Base-by-base conservation (phyloP, 2,113 vertebrate genomes). In the Phyllostomus discolor region DNA sequence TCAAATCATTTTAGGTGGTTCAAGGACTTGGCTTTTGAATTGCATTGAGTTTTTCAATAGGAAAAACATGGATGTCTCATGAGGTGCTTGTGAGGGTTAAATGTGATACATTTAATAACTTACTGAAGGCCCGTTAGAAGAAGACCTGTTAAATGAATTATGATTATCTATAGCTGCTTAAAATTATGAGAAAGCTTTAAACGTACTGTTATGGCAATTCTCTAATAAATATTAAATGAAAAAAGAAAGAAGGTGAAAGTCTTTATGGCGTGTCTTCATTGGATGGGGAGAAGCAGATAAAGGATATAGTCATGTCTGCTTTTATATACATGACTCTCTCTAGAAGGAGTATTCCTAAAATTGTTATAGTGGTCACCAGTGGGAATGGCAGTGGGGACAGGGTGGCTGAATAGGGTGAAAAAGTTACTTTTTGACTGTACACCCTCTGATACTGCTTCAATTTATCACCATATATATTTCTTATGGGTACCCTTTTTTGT, bases 181-280 rank as follows among this genome's bases (percentile, higher is more conserved):
- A 54, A 87, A 50, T 64, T 72, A 83, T 19, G 95, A 90, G 75
- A 91, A 88, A 88, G 94, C 80, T 80, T 70, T 94, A 87, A 28
- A 84, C 33, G 66, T 20, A 22, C 22, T 24, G 14, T 48, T 85
- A 57, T 16, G 62, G 38, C 67, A 46, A 62, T 67, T 16, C 54
- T 81, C 54, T 54, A 73, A 50, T 90, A 92, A 91, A 87, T 80
- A 50, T 19, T 22, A 50, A 54, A 5, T 15, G 52, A 46, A 4
- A n/a, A 62, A 28, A 64, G 31, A 41, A 38, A 67, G 75, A 26
- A 24, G 26, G 38, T 22, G 46, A 48, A 59, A 26, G 31, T 62
- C 26, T 16, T 62, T 11, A 54, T 38, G 48, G 22, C 0, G 33
- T 22, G 62, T 43, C 41, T 87, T 15, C 8, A 2, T 33, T 52